These are phyloP conservation scores for Clavelina lepadiformis DNA, from an alignment of 23 tunicate genomes.

Conservation along the genomic window DNA sequence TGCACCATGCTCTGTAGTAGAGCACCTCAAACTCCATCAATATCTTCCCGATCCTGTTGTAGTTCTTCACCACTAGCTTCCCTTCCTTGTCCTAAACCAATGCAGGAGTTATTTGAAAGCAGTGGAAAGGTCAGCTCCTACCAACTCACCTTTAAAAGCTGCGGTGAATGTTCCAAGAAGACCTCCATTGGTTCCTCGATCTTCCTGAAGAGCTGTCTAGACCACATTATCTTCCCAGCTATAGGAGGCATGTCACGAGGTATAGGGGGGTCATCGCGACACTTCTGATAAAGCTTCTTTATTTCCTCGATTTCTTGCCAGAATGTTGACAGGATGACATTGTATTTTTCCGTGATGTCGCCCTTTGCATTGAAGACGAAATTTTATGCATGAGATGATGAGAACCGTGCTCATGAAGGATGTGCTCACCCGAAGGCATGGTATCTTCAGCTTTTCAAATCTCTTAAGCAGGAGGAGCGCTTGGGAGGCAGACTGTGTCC, in stretches of 20 bases:
- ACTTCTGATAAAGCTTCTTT: slow-evolving; percentile 80
- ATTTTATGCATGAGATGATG: too few relatives aligned
- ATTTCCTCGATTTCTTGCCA: slow-evolving; percentile 90
- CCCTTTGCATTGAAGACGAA: slow-evolving; percentile 15
- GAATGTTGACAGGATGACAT: slow-evolving; percentile 57
- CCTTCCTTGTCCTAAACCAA: slow-evolving; percentile 79
- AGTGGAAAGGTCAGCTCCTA: background rate
- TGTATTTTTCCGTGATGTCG: slow-evolving; percentile 78
- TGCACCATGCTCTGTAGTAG: slow-evolving; percentile 93
- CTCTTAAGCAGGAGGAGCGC: slow-evolving; percentile 71
- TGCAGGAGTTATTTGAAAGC: too few relatives aligned
- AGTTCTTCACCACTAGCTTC: slow-evolving; percentile 47
- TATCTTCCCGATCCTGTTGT: slow-evolving; percentile 90
- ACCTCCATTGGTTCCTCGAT: slow-evolving; percentile 89
- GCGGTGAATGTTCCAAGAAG: slow-evolving; percentile 59
- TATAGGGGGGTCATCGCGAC: slow-evolving; percentile 83
- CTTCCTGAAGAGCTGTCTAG: slow-evolving; percentile 82
- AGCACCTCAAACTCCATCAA: slow-evolving; percentile 95
- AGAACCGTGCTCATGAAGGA: background rate
- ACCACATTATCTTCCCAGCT: slow-evolving; percentile 93
- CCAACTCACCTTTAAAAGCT: slow-evolving; percentile 58
- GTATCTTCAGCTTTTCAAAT: slow-evolving; percentile 81
- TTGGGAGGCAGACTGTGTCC: slow-evolving; percentile 74
- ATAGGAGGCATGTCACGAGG: slow-evolving; percentile 96
- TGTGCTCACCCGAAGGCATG: slow-evolving; percentile 69